A percentile compares a stretch with the other conserved stretches of the same genome.
Evolutionary conservation across 1,140 invertebrate genomes (phyloP).

Genomic region (Wasmannia auropunctata): DNA sequence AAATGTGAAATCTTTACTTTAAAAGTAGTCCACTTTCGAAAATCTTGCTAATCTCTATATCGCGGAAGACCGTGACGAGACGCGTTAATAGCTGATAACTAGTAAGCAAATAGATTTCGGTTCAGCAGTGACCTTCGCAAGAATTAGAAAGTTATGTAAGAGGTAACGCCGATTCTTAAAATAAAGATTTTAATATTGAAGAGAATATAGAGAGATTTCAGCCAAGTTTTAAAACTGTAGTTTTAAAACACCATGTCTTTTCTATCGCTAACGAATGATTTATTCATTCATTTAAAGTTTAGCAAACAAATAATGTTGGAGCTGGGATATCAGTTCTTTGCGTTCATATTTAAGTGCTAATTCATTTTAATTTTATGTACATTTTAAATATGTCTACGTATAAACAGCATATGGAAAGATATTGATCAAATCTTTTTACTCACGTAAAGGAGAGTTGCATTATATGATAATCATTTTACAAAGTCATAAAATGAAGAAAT

Average conservation of each 20-base stretch:
- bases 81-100: slow-evolving; percentile 6
- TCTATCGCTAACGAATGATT: neutral
- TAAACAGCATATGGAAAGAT: too few relatives aligned
- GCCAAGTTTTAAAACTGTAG: neutral
- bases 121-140: neutral
- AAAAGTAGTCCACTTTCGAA: neutral
- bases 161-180: neutral
- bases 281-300: neutral
- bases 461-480: neutral
- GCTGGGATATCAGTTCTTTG: neutral
- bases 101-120: slow-evolving; percentile 1
- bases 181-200: neutral
- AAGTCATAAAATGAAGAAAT: too few relatives aligned
- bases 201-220: neutral
- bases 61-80: neutral
- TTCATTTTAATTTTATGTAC: neutral
- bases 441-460: neutral
- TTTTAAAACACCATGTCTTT: neutral
- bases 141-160: neutral
- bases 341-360: neutral
- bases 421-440: neutral
- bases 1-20: neutral
- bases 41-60: neutral
- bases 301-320: too few relatives aligned
- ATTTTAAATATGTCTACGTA: neutral